Evolutionary conservation across 2,113 vertebrate genomes (phyloP), one percentile per base, ranked within the genome.

Genomic region (Terrapene triunguis): DNA sequence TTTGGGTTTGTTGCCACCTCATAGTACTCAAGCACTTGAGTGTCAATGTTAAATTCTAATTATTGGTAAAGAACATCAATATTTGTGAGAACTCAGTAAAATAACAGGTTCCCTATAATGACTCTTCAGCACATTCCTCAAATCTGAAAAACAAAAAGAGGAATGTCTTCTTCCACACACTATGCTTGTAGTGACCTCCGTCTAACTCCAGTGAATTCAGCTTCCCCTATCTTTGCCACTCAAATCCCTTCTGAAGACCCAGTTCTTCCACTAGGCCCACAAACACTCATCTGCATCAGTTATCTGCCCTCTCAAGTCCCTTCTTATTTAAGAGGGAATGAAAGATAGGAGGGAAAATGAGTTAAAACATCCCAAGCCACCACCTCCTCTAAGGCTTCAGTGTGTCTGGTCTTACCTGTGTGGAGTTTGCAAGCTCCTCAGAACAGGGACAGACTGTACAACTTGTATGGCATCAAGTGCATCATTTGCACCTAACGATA

Each of bases 401-500:
- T 3, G 54, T 87, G 82, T 14, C 93, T 80, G 89, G 69, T 82
- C 24, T 83, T 65, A 57, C 11, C 92, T 25, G 24, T 8, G 80
- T 86, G 65, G 53, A 69, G 93, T 79, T 84, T 3, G 1, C 22
- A 5, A 22, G 89, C 89, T 95, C 87, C 35, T 89, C 32, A 0
- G 57, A 87, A 76, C 14, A 87, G 85, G 91, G 90, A 91, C 93
- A 94, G 21, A 81, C 50, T 82, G 94, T 74, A 55, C 80, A 87
- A n/a, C 94, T 92, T 94, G 53, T 22, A 8, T 22, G 84, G 84
- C 95, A 94, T 94, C 94, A 95, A 84, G 79, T 27, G 76, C 91
- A 93, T 92, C 92, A 69, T 51, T 89, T 86, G 94, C 80, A 50
- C 82, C 80, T 59, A 12, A 94, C 47, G 91, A 72, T 3, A 21